Evolutionary conservation across 2,888 invertebrate genomes (phyloP).

Genomic region (Brachylomia viminalis): DNA sequence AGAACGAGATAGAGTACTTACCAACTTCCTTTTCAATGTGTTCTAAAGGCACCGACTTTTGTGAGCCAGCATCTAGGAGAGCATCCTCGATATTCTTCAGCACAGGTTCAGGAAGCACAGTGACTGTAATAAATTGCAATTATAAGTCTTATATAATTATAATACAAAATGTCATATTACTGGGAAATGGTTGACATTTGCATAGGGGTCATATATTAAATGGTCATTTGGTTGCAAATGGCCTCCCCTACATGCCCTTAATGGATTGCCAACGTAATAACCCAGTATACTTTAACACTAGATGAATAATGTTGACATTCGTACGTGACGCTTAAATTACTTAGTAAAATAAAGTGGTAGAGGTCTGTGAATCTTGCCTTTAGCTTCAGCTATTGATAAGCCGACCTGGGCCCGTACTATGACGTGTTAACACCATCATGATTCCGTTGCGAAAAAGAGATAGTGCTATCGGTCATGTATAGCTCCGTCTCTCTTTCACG

Average conservation of each 20-base stretch:
- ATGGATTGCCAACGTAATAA: too few relatives aligned
- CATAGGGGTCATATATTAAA: too few relatives aligned
- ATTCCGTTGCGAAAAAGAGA: too few relatives aligned
- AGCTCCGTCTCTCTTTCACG: too few relatives aligned
- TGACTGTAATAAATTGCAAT: slow-evolving; percentile 32
- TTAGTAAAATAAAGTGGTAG: not conserved
- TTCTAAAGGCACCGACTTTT: slow-evolving; percentile 82
- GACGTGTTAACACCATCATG: too few relatives aligned
- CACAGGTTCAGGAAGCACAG: slow-evolving; percentile 66
- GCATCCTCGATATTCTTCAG: slow-evolving; percentile 78
- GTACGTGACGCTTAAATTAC: not conserved
- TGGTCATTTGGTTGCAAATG: too few relatives aligned
- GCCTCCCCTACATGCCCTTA: too few relatives aligned
- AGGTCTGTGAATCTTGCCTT: not conserved
- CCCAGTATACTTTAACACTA: not conserved
- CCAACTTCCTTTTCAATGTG: slow-evolving; percentile 83
- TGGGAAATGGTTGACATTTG: too few relatives aligned
- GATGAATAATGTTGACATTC: not conserved
- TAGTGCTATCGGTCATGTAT: too few relatives aligned
- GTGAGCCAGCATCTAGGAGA: slow-evolving; percentile 75
- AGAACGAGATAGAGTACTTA: slow-evolving; percentile 65
- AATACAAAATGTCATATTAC: too few relatives aligned
- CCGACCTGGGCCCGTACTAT: too few relatives aligned
- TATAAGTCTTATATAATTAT: too few relatives aligned
- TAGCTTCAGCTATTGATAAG: not conserved